Evolutionary conservation across 2,797 vertebrate genomes (phyloP).

Genomic region (Tauraco hartlaubi): DNA sequence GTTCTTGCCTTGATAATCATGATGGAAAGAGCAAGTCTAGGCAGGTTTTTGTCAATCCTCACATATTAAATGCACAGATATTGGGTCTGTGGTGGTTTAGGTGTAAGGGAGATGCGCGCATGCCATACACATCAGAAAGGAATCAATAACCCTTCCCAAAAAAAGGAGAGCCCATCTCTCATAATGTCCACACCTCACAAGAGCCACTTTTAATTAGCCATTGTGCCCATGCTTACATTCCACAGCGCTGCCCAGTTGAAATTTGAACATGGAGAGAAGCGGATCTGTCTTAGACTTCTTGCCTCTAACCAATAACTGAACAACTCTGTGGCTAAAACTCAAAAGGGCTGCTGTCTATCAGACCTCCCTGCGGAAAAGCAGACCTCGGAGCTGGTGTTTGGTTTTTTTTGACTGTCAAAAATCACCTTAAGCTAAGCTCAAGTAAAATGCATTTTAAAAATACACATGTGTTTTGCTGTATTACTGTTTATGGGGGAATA

Average conservation of each 20-base stretch:
- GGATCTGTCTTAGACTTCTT: not conserved
- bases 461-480: not conserved
- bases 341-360: not conserved
- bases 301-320: not conserved
- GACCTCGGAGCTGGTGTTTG: not conserved
- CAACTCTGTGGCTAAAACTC: not conserved
- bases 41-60: not conserved
- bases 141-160: not conserved
- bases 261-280: not conserved
- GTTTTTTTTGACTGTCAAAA: not conserved
- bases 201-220: not conserved
- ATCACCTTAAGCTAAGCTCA: not conserved
- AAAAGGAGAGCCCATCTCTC: not conserved
- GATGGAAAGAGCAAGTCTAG: not conserved
- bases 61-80: not conserved
- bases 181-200: not conserved
- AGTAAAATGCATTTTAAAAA: not conserved
- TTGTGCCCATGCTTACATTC: not conserved
- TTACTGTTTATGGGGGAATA: not conserved
- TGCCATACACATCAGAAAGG: not conserved
- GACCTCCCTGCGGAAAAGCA: not conserved
- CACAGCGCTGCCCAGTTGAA: not conserved
- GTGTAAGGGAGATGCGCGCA: not conserved
- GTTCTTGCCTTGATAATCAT: not conserved
- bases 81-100: not conserved